Conservation (phyloP, 2,888 invertebrate genomes). For the Drosophila meridionalis region DNA sequence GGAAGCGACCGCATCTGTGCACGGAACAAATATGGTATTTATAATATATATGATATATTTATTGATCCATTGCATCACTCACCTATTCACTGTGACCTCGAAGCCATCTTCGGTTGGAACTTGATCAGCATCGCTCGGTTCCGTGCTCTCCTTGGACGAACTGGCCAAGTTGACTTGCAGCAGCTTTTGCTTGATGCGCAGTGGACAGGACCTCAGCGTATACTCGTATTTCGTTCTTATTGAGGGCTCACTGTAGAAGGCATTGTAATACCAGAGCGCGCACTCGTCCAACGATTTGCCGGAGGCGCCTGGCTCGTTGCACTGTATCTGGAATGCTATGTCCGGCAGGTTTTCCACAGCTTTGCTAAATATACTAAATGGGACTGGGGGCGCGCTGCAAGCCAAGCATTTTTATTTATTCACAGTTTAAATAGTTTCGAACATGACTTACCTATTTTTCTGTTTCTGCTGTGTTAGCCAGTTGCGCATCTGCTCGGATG, state of each 20-base stretch:
- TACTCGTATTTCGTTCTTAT: slow-evolving; percentile 43
- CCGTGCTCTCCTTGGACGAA: too few relatives aligned
- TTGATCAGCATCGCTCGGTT: neutral
- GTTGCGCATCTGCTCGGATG: slow-evolving; percentile 30
- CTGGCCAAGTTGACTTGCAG: slow-evolving; percentile 6
- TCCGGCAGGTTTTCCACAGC: slow-evolving; percentile 47
- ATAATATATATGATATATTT: neutral
- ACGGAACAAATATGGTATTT: neutral
- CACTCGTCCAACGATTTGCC: slow-evolving; percentile 51
- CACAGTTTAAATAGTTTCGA: neutral
- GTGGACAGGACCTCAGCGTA: slow-evolving; percentile 39
- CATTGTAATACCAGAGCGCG: slow-evolving; percentile 56
- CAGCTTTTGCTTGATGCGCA: slow-evolving; percentile 27
- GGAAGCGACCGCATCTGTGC: slow-evolving; percentile 34
- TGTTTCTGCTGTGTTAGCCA: slow-evolving; percentile 28
- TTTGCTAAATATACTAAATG: slow-evolving; percentile 39
- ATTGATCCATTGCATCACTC: neutral
- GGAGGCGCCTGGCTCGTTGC: neutral
- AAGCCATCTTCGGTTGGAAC: neutral
- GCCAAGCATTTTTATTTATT: neutral
- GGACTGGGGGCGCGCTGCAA: slow-evolving; percentile 30
- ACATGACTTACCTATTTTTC: slow-evolving; percentile 11
- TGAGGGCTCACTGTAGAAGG: slow-evolving; percentile 43
- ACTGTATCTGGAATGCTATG: slow-evolving; percentile 53
- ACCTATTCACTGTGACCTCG: slow-evolving; percentile 28